Percentiles rank a stretch among this genome's conserved stretches.
Conservation (phyloP, 92 coral and sea anemone species). For the Epizoanthus ramosus region DNA sequence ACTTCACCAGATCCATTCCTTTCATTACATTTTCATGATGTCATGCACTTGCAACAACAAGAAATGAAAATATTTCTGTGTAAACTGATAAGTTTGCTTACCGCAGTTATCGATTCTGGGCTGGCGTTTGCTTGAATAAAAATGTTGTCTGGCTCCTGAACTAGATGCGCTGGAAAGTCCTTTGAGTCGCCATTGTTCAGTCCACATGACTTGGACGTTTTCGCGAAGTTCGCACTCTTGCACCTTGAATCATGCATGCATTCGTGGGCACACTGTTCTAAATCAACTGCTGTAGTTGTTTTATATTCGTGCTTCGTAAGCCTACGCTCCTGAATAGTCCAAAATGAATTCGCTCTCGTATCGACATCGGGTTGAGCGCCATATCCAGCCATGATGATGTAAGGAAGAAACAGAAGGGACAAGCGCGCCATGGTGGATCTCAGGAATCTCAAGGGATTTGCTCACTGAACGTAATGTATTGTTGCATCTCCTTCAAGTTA, state of each 20-base stretch:
- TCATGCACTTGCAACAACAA: too few species aligned
- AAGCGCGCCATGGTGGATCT: too few species aligned
- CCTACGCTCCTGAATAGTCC: background rate
- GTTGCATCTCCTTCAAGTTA: too few species aligned
- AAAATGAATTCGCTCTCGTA: constrained; percentile 12
- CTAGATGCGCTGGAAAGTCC: background rate
- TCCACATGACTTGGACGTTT: background rate
- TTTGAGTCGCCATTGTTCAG: background rate
- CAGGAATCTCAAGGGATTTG: too few species aligned
- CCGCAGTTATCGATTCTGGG: background rate
- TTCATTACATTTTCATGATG: too few species aligned
- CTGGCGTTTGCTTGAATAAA: background rate
- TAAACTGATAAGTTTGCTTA: background rate
- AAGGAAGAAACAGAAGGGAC: too few species aligned
- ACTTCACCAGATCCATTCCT: too few species aligned
- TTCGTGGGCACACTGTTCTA: constrained; percentile 4
- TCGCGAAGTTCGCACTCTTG: constrained; percentile 25
- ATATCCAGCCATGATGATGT: too few species aligned
- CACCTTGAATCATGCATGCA: constrained; percentile 8
- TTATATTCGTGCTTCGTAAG: background rate
- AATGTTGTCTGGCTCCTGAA: background rate
- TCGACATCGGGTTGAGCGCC: background rate
- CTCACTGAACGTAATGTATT: too few species aligned
- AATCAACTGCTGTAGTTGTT: background rate
- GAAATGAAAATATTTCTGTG: too few species aligned